phyloP scores from a whole-genome alignment of 2,113 vertebrate genomes.

The Ascaphus truei region DNA sequence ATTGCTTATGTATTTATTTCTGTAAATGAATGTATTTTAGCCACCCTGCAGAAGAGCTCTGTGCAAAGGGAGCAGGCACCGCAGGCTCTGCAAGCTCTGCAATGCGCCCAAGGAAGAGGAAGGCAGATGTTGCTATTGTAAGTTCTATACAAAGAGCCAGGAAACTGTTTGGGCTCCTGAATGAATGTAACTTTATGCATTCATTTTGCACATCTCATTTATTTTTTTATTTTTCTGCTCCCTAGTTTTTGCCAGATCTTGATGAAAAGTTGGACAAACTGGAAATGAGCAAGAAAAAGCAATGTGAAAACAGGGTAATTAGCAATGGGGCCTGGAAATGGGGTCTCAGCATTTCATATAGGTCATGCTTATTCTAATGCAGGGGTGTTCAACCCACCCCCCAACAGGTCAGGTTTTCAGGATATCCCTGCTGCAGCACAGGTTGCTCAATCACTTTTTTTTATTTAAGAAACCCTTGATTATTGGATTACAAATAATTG shows the following conservation, averaged over 20 bases:
- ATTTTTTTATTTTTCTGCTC: background rate
- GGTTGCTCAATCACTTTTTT: too few species aligned
- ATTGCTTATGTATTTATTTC: background rate
- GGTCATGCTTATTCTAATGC: too few species aligned
- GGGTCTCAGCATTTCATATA: background rate
- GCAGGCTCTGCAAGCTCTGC: slow-evolving; percentile 44
- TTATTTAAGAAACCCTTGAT: too few species aligned
- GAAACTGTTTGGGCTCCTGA: too few species aligned
- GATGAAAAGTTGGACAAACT: slow-evolving; percentile 82
- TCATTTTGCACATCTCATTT: background rate
- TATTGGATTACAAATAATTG: too few species aligned
- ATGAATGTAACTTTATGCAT: too few species aligned
- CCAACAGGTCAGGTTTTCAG: too few species aligned
- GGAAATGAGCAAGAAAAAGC: slow-evolving; percentile 71
- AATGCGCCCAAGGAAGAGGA: slow-evolving; percentile 80
- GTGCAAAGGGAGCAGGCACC: slow-evolving; percentile 46
- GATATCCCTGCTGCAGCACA: too few species aligned
- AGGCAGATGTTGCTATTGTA: slow-evolving; percentile 90
- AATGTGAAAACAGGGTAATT: slow-evolving; percentile 66
- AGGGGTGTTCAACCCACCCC: too few species aligned
- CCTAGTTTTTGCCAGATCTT: slow-evolving; percentile 86
- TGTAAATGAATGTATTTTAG: too few species aligned
- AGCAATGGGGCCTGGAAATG: rapidly evolving
- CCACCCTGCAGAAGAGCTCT: slow-evolving; percentile 42
- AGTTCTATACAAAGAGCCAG: slow-evolving; percentile 56